Evolutionary conservation across 2,797 vertebrate species (phyloP).

Genomic region (Fundulus diaphanus): DNA sequence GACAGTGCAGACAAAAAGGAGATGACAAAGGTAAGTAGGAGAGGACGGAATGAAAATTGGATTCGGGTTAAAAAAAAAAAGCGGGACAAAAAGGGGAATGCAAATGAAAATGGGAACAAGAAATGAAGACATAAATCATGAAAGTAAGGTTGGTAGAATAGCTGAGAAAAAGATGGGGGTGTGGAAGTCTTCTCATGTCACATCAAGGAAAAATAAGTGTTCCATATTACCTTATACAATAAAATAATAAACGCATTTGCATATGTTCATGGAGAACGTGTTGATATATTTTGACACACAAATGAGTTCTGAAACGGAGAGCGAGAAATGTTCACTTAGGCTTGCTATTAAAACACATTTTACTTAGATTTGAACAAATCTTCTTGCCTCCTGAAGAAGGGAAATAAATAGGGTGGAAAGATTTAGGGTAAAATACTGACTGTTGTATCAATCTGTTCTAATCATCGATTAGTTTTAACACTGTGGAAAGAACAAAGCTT

Average conservation of each 20-base stretch:
- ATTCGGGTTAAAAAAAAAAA: neutral
- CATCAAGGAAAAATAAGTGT: slow-evolving; percentile 38
- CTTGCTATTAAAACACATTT: too few species aligned
- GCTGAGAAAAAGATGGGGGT: neutral
- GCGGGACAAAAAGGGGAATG: neutral
- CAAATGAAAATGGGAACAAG: slow-evolving; percentile 17
- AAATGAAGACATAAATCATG: slow-evolving; percentile 15
- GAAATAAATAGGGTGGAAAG: too few species aligned
- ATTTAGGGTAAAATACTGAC: too few species aligned
- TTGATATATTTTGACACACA: too few species aligned
- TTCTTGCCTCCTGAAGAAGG: too few species aligned
- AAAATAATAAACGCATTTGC: neutral
- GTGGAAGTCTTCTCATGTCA: neutral
- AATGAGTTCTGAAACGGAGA: too few species aligned
- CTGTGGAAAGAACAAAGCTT: too few species aligned
- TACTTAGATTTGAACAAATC: too few species aligned
- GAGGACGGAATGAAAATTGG: slow-evolving; percentile 4
- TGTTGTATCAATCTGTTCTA: too few species aligned
- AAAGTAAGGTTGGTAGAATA: slow-evolving; percentile 8
- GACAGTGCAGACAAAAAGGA: slow-evolving; percentile 2
- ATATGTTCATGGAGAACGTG: neutral
- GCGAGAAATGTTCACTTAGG: too few species aligned
- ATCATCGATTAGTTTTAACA: too few species aligned
- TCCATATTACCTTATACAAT: neutral
- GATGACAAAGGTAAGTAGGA: slow-evolving; percentile 5